A percentile compares a stretch with the other conserved stretches of the same genome.
Conservation (phyloP, 2,113 vertebrate species). For the Serilophus lunatus region DNA sequence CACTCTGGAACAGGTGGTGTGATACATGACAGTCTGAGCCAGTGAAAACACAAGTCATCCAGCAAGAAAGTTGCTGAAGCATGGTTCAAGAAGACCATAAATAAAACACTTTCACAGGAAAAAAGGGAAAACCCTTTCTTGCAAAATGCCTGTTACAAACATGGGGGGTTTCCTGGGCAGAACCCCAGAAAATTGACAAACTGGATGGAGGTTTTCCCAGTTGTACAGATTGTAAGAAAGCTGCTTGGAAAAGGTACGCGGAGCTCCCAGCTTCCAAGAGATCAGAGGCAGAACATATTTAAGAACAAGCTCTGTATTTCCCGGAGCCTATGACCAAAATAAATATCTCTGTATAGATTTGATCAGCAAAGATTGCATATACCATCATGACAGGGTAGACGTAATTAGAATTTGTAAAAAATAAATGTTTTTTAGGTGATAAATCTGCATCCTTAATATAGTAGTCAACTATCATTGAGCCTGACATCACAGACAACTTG, state of each 20-base stretch:
- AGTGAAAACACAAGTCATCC: slow-evolving; percentile 60
- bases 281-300: background rate
- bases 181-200: slow-evolving; percentile 1
- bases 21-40: slow-evolving; percentile 38
- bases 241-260: background rate
- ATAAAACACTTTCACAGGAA: slow-evolving; percentile 11
- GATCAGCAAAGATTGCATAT: background rate
- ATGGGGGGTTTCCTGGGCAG: background rate
- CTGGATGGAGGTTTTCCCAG: slow-evolving; percentile 1
- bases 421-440: background rate
- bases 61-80: slow-evolving; percentile 26
- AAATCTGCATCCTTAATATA: background rate
- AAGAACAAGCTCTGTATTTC: background rate
- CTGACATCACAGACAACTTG: background rate
- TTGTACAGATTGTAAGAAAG: background rate
- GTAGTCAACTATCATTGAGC: background rate
- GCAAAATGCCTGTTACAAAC: background rate
- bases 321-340: background rate
- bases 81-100: slow-evolving; percentile 32
- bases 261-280: background rate
- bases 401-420: background rate
- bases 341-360: background rate
- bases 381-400: background rate
- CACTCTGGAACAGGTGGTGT: slow-evolving; percentile 50
- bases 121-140: slow-evolving; percentile 11